Evolutionary conservation across 37 sponge, comb jelly and placozoan species (phyloP).

Genomic region (Theonella swinhoei): DNA sequence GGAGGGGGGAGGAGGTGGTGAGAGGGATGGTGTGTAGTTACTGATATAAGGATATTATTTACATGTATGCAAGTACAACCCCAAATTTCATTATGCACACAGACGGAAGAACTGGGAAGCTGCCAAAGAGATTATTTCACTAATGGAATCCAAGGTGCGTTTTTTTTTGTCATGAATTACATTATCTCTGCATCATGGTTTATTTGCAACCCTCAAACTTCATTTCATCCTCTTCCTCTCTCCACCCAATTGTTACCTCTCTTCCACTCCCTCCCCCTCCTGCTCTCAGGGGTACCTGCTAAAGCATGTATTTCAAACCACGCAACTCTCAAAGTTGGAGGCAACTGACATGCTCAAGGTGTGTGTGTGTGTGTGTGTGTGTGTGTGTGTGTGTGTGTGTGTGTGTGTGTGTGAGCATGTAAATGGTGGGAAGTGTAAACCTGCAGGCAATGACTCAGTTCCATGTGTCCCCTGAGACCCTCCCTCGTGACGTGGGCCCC

Average conservation of each 20-base stretch:
- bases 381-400: too few relatives aligned
- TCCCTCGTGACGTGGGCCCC: neutral
- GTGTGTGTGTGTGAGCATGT: too few relatives aligned
- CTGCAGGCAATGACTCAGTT: constrained; percentile 34
- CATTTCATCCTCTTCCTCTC: too few relatives aligned
- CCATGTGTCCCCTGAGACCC: neutral
- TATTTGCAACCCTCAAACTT: neutral
- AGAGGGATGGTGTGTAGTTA: too few relatives aligned
- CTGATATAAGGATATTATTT: too few relatives aligned
- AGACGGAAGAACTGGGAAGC: constrained; percentile 32
- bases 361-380: too few relatives aligned
- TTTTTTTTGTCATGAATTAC: neutral
- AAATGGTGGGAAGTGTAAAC: too few relatives aligned
- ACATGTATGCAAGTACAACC: too few relatives aligned
- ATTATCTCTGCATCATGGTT: neutral
- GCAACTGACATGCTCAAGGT: constrained; percentile 32
- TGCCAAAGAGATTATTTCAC: constrained; percentile 6
- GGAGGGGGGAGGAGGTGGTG: too few relatives aligned
- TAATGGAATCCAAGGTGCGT: constrained; percentile 34
- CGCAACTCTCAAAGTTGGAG: neutral
- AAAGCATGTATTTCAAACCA: constrained; percentile 37
- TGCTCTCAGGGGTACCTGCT: constrained; percentile 34
- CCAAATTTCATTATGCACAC: too few relatives aligned
- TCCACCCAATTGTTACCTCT: too few relatives aligned
- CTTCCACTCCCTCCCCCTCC: too few relatives aligned